Percentiles rank a stretch among this genome's conserved stretches.
Conservation (phyloP, 2,888 invertebrate genomes). For the Congeria kusceri region DNA sequence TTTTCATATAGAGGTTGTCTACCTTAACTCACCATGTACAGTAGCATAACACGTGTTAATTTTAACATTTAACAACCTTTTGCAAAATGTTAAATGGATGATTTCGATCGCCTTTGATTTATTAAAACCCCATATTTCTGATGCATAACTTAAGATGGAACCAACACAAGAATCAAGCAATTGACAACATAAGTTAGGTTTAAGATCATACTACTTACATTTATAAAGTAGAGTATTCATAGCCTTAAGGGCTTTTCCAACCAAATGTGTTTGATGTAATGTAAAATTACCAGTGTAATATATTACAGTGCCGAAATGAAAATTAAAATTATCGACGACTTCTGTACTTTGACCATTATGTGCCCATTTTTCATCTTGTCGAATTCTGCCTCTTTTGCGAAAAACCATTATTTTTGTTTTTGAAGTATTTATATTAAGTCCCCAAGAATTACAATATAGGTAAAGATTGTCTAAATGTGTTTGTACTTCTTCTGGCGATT, state of each 20-base stretch:
- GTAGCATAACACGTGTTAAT: too few relatives aligned
- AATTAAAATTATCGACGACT: constrained; percentile 24
- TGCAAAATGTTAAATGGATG: too few relatives aligned
- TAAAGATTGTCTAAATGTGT: too few relatives aligned
- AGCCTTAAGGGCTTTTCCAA: constrained; percentile 24
- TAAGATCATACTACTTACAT: neutral
- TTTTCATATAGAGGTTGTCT: too few relatives aligned
- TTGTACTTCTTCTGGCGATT: constrained; percentile 10
- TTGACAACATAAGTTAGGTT: constrained; percentile 8
- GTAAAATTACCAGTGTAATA: constrained; percentile 14
- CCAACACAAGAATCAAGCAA: constrained; percentile 6
- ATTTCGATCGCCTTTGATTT: too few relatives aligned
- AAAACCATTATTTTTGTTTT: too few relatives aligned
- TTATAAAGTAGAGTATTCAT: constrained; percentile 20
- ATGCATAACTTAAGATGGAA: too few relatives aligned
- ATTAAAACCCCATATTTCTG: too few relatives aligned
- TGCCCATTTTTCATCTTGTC: constrained; percentile 9
- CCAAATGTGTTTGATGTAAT: neutral
- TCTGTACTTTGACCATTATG: neutral
- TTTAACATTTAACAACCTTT: too few relatives aligned
- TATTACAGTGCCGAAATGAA: constrained; percentile 15
- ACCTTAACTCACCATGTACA: too few relatives aligned
- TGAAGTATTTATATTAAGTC: constrained; percentile 16
- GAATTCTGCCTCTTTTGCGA: too few relatives aligned
- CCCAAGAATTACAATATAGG: constrained; percentile 17